Evolutionary conservation across 2,888 invertebrate species (phyloP), one percentile per base, ranked within the genome.

Genomic region (Steinernema carpocapsae): DNA sequence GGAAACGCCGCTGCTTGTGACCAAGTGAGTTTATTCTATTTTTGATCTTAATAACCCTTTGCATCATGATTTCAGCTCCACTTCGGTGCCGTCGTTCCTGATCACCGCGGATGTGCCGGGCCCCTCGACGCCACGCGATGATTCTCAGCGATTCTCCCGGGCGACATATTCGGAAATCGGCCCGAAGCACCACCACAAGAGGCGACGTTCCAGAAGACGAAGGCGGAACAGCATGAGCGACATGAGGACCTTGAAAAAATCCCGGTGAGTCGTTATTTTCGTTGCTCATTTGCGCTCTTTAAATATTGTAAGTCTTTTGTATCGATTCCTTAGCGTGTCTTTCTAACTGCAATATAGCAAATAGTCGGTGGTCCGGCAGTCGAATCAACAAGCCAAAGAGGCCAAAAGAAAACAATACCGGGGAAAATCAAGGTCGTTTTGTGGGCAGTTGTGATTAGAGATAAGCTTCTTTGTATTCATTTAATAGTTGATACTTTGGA

Each of bases 391-490:
- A 24, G 56, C 22, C 22, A 22, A 12, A 4, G 6, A 14, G 6
- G 56, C 22, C 24, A 24, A 2, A 17, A 19, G 48, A 48, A 14
- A 19, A 48, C 48, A n/a, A 48, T 48, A 48, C 3, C 17, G 32
- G 19, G 10, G 52, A 52, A 52, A 52, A 3, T 12, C 26, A 32
- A 19, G 10, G 32, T 64, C 26, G 64, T 19, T 64, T 29, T 64
- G 32, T 64, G 17, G 32, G 64, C 17, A 29, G 32, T 29, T 14
- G 7, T 29, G 64, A 26, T 32, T 37, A 64, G 17, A 29, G 64
- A 64, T 64, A 64, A 64, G 64, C 64, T 64, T 22, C 64, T 64
- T 64, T 64, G 48, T 64, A 26, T 64, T 64, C 64, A 48, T 48
- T 48, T 48, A 19, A 48, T 48, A 48, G n/a, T 48, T 19, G 48